Percentiles rank a stretch among this genome's conserved stretches.
Conservation (phyloP, 2,797 vertebrate species). For the Danio choprae region DNA sequence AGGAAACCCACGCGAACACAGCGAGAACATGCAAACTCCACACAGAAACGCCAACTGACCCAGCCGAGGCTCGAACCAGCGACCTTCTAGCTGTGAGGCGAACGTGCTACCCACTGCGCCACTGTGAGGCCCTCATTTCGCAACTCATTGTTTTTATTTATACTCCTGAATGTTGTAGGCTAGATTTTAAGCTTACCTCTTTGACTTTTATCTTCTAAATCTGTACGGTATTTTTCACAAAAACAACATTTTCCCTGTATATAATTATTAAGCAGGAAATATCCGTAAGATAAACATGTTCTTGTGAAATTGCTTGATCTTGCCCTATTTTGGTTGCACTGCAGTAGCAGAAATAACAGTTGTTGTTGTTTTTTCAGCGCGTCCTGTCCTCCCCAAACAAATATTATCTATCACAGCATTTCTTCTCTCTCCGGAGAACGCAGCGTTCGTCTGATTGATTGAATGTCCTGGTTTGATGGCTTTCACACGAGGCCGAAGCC, state of each 20-base stretch:
- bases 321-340: not conserved
- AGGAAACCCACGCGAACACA: too few relatives aligned
- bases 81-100: too few relatives aligned
- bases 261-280: not conserved
- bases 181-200: not conserved
- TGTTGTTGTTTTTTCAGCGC: not conserved
- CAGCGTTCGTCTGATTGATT: conserved; percentile 21
- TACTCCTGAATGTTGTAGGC: not conserved
- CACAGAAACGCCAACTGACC: too few relatives aligned
- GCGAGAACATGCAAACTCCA: too few relatives aligned
- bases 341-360: not conserved
- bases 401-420: conserved; percentile 18
- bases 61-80: too few relatives aligned
- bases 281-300: not conserved
- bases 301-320: not conserved
- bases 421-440: conserved; percentile 9
- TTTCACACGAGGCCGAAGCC: conserved; percentile 7
- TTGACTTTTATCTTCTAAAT: not conserved
- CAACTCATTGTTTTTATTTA: not conserved
- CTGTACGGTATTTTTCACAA: not conserved
- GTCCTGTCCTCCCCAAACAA: not conserved
- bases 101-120: too few relatives aligned
- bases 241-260: not conserved
- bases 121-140: too few relatives aligned
- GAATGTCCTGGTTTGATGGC: conserved; percentile 14